A percentile compares a stretch with the other conserved stretches of the same genome.
Conservation (phyloP, 2,797 vertebrate species). For the Muscicapa comitata region DNA sequence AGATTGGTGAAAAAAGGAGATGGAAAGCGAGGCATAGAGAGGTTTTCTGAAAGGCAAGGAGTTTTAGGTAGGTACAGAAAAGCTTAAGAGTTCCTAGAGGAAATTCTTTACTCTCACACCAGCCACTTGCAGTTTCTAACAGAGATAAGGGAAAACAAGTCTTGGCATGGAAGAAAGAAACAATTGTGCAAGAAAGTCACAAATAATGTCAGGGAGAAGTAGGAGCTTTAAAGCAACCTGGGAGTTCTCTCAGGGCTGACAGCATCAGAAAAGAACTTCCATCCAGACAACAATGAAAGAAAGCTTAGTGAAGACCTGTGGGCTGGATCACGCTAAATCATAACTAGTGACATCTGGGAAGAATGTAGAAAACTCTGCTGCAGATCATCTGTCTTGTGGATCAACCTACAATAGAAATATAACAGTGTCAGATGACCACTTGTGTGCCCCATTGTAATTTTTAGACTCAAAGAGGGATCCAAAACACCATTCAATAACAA, state of each 20-base stretch:
- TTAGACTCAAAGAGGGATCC: neutral
- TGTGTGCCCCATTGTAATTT: neutral
- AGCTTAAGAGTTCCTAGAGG: neutral
- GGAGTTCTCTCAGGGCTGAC: neutral
- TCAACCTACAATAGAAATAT: neutral
- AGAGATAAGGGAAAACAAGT: neutral
- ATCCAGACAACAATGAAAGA: neutral
- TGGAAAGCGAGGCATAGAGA: neutral
- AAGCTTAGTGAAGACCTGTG: neutral
- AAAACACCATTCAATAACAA: neutral
- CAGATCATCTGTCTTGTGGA: neutral
- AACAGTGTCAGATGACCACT: neutral
- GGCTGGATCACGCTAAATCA: neutral
- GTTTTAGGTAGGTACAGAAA: neutral
- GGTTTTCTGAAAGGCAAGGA: neutral
- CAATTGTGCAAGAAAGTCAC: neutral
- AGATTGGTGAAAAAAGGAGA: neutral
- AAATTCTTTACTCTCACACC: slow-evolving; percentile 6
- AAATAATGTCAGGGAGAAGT: neutral
- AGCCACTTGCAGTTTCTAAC: neutral
- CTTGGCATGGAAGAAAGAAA: neutral
- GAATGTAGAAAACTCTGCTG: neutral
- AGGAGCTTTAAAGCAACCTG: neutral
- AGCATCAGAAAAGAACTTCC: neutral
- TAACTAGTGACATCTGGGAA: neutral